Conservation (phyloP, 2,797 vertebrate species). For the Synanceia verrucosa region DNA sequence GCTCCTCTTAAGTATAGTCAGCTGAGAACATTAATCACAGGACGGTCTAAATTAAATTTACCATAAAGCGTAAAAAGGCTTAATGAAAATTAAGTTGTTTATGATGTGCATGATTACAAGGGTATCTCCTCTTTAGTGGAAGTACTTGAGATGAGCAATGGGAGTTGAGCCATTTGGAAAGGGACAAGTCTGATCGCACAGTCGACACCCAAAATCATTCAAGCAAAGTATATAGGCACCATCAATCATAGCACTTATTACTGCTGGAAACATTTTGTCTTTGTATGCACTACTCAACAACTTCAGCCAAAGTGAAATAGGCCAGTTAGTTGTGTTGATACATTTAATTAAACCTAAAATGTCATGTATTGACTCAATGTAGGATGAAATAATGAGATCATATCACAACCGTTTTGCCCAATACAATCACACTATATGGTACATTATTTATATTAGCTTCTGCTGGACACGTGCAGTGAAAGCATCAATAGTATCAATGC, state of each 20-base stretch:
- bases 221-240: slow-evolving; percentile 9
- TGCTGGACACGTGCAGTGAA: background rate
- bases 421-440: background rate
- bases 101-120: slow-evolving; percentile 73
- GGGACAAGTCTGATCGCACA: slow-evolving; percentile 16
- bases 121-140: slow-evolving; percentile 52
- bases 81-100: slow-evolving; percentile 79
- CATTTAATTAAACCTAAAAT: background rate
- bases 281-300: background rate
- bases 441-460: background rate
- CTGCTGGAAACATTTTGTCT: slow-evolving; percentile 2
- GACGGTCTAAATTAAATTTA: slow-evolving; percentile 67
- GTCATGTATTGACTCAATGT: background rate
- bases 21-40: slow-evolving; percentile 66
- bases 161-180: slow-evolving; percentile 34
- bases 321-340: background rate
- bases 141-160: slow-evolving; percentile 47
- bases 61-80: slow-evolving; percentile 64
- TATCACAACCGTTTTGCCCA: background rate
- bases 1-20: slow-evolving; percentile 48
- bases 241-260: slow-evolving; percentile 40
- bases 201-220: slow-evolving; percentile 29
- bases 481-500: background rate
- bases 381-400: background rate
- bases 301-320: background rate